Evolutionary conservation across 2,888 invertebrate genomes (phyloP).

Genomic region (Galeruca laticollis): DNA sequence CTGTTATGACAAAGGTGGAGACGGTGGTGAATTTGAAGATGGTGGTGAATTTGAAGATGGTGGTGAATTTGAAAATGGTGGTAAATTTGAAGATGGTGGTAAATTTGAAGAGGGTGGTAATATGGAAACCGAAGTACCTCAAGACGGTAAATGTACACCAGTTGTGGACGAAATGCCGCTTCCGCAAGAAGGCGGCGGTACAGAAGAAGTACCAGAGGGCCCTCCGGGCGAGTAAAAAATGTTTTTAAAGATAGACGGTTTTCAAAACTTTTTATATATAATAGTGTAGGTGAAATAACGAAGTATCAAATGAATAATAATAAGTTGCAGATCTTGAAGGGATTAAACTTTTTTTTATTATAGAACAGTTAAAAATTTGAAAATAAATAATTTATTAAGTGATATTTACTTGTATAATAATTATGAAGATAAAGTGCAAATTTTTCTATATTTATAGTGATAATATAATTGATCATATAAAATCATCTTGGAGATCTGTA

Average conservation of each 20-base stretch:
- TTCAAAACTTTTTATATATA: slow-evolving; percentile 6
- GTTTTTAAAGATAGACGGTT: slow-evolving; percentile 2
- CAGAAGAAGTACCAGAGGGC: not conserved
- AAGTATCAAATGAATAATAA: not conserved
- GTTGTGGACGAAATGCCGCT: slow-evolving; percentile 39
- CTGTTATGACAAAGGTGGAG: slow-evolving; percentile 32
- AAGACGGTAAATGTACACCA: slow-evolving; percentile 33
- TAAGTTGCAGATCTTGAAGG: not conserved
- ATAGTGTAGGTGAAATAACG: not conserved
- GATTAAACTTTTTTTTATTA: too few species aligned
- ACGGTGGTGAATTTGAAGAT: not conserved
- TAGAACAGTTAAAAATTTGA: too few species aligned
- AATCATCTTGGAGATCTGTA: not conserved
- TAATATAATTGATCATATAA: not conserved
- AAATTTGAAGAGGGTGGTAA: not conserved
- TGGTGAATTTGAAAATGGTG: not conserved
- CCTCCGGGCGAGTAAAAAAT: not conserved
- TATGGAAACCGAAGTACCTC: slow-evolving; percentile 18
- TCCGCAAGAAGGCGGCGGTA: slow-evolving; percentile 25
- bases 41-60: not conserved
- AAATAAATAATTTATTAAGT: too few species aligned
- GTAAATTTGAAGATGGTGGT: not conserved
- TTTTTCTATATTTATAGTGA: too few species aligned
- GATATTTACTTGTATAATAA: too few species aligned
- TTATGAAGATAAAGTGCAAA: too few species aligned